These are phyloP conservation scores for Serilophus lunatus DNA, from an alignment of 2,113 vertebrate genomes.

Conservation along the genomic window DNA sequence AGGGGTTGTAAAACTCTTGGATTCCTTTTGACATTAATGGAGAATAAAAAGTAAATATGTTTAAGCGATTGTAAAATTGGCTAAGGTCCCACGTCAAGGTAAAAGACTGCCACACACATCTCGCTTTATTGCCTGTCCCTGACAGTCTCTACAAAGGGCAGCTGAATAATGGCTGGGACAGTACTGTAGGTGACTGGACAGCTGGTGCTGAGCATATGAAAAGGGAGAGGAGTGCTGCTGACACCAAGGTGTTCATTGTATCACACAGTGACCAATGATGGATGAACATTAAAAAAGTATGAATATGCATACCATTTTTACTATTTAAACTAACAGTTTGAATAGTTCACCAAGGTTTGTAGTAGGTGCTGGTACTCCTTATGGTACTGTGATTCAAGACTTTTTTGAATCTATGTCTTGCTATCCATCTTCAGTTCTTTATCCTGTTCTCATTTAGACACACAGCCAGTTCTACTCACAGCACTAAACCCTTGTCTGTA, in stretches of 20 bases:
- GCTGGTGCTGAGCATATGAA: background rate
- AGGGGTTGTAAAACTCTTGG: background rate
- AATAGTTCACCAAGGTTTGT: background rate
- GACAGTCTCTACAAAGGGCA: background rate
- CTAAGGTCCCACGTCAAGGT: background rate
- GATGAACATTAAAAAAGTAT: background rate
- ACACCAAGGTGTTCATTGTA: background rate
- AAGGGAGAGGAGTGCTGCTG: background rate
- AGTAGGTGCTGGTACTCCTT: background rate
- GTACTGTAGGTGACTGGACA: background rate
- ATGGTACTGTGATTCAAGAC: background rate
- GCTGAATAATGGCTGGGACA: background rate
- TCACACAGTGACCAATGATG: constrained; percentile 2
- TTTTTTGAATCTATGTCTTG: background rate
- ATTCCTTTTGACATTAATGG: background rate
- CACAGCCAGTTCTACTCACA: background rate
- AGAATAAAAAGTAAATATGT: background rate
- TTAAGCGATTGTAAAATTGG: background rate
- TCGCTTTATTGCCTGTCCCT: background rate
- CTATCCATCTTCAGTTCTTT: background rate
- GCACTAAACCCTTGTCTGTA: background rate
- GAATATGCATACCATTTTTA: background rate
- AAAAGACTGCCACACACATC: background rate
- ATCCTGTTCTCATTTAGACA: background rate
- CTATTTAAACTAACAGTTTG: background rate